These are phyloP conservation scores for Phasia obesa DNA, from an alignment of 2,888 invertebrate genomes.

Conservation along the genomic window DNA sequence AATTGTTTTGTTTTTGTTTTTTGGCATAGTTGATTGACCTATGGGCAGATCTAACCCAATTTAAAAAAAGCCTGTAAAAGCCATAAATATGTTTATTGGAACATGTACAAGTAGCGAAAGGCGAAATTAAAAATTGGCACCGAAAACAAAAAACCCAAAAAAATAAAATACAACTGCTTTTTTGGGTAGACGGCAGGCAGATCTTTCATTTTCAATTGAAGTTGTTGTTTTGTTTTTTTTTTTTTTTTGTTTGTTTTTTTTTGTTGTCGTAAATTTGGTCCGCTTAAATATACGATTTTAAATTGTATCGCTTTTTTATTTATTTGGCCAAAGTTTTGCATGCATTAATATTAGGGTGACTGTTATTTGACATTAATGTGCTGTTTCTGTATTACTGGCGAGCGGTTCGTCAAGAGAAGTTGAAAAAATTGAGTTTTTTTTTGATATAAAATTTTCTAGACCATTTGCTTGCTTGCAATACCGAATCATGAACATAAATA, in stretches of 20 bases:
- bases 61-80: slow-evolving; percentile 65
- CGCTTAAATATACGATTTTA: slow-evolving; percentile 36
- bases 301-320: slow-evolving; percentile 47
- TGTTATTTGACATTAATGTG: background rate
- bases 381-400: too few relatives aligned
- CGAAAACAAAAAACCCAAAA: slow-evolving; percentile 27
- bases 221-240: slow-evolving; percentile 22
- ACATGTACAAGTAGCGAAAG: slow-evolving; percentile 66
- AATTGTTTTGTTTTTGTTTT: slow-evolving; percentile 38
- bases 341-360: slow-evolving; percentile 44
- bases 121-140: slow-evolving; percentile 62
- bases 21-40: slow-evolving; percentile 67
- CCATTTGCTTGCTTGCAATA: too few relatives aligned
- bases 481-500: too few relatives aligned
- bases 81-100: slow-evolving; percentile 43
- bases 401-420: too few relatives aligned
- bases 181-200: background rate
- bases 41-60: slow-evolving; percentile 71
- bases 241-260: slow-evolving; percentile 7
- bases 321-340: slow-evolving; percentile 3
- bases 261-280: slow-evolving; percentile 26
- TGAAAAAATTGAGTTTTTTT: too few relatives aligned
- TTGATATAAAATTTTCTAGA: too few relatives aligned
- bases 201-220: slow-evolving; percentile 10
- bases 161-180: slow-evolving; percentile 21